phyloP scores from a whole-genome alignment of 1,140 invertebrate species.

The Zaprionus ghesquierei region DNA sequence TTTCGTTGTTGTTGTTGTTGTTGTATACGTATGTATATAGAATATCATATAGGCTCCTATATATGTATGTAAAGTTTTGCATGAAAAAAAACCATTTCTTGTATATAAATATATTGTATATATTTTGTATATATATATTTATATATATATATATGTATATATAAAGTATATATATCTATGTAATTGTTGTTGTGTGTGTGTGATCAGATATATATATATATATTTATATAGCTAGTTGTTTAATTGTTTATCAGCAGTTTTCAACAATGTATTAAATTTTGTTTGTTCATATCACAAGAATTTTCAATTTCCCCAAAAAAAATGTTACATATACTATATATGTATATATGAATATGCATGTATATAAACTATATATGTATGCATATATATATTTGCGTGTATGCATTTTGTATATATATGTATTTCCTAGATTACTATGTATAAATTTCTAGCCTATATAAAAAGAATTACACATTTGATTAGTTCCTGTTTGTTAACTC shows the following conservation, averaged over 20 bases:
- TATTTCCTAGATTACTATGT: slow-evolving; percentile 2
- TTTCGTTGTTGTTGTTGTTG: not conserved
- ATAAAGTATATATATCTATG: slow-evolving; percentile 50
- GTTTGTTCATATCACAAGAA: slow-evolving; percentile 75
- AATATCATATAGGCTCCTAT: slow-evolving; percentile 16
- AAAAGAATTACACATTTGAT: slow-evolving; percentile 52
- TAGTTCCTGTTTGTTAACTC: slow-evolving; percentile 47
- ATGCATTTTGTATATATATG: slow-evolving; percentile 12
- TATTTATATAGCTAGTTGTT: slow-evolving; percentile 42
- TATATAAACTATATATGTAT: slow-evolving; percentile 9
- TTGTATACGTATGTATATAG: slow-evolving; percentile 29
- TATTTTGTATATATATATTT: slow-evolving; percentile 57
- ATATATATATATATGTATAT: slow-evolving; percentile 57
- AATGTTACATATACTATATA: slow-evolving; percentile 27
- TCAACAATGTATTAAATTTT: slow-evolving; percentile 69
- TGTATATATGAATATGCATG: slow-evolving; percentile 15
- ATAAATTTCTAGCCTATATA: slow-evolving; percentile 24
- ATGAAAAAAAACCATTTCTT: slow-evolving; percentile 59
- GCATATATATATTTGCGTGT: not conserved
- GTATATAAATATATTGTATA: slow-evolving; percentile 77
- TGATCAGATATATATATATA: slow-evolving; percentile 27
- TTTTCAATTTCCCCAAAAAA: slow-evolving; percentile 73
- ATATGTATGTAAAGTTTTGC: slow-evolving; percentile 33
- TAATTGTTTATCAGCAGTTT: slow-evolving; percentile 50
- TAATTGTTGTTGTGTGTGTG: slow-evolving; percentile 34